Percentiles rank a stretch among this genome's conserved stretches.
phyloP scores from a whole-genome alignment of 2,888 invertebrate species.

The Venusia cambrica region DNA sequence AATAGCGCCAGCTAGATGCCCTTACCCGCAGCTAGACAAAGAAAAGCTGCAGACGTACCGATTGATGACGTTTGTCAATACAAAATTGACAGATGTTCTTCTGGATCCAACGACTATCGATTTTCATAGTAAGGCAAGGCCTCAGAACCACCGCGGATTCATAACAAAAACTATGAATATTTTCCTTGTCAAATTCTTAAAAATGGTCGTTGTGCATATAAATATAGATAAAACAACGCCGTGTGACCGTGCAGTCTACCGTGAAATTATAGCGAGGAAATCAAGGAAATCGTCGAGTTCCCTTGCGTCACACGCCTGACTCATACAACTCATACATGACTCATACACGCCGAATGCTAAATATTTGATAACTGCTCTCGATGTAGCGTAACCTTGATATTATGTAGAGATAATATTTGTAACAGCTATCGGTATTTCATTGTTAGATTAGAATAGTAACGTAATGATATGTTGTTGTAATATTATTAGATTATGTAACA shows the following conservation, averaged over 20 bases:
- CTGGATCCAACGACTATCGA: no score
- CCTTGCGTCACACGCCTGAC: conserved; percentile 30
- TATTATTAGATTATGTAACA: conserved; percentile 2
- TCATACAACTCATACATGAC: conserved; percentile 42
- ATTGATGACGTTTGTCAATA: no score
- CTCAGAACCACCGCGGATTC: no score
- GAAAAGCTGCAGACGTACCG: no score
- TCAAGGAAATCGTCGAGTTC: conserved; percentile 24
- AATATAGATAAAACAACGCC: conserved; percentile 13
- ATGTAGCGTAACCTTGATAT: conserved; percentile 36
- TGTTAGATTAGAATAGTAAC: no score
- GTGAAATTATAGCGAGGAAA: conserved; percentile 22
- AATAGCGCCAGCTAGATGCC: no score
- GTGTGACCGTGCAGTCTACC: conserved; percentile 26
- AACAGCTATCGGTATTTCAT: background rate
- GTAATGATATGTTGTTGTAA: conserved; percentile 15
- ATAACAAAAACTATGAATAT: no score
- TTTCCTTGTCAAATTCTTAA: no score
- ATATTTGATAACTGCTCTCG: conserved; percentile 47
- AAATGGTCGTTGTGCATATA: no score
- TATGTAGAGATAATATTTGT: conserved; percentile 4
- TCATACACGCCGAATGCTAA: conserved; percentile 44
- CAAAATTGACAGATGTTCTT: no score
- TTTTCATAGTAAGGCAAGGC: no score
- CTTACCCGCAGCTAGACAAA: no score